Percentiles rank a stretch among this genome's conserved stretches.
These are phyloP conservation scores for Nyctalus aviator DNA, from an alignment of 2,797 vertebrate species.

Conservation along the genomic window DNA sequence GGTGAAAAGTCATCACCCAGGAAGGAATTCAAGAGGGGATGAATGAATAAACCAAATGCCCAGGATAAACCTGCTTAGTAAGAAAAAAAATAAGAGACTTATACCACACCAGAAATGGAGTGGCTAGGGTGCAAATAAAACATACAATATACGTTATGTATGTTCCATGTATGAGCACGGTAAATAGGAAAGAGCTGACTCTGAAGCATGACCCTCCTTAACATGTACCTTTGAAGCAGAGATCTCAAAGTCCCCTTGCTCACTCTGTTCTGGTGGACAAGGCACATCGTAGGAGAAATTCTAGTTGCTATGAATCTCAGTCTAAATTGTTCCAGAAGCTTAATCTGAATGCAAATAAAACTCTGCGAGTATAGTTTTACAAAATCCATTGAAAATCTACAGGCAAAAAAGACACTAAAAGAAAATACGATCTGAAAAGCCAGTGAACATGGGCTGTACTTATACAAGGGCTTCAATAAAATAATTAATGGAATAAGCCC, in stretches of 20 bases:
- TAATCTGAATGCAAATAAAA: not conserved
- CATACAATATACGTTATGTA: not conserved
- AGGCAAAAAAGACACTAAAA: not conserved
- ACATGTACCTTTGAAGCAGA: not conserved
- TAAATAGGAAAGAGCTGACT: not conserved
- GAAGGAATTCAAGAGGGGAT: not conserved
- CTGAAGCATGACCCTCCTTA: not conserved
- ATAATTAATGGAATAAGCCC: not conserved
- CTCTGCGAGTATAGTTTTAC: not conserved
- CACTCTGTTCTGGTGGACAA: not conserved
- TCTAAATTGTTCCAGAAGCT: not conserved
- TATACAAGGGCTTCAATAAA: conserved; percentile 2
- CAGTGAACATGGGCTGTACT: not conserved
- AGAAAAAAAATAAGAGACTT: not conserved
- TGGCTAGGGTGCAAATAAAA: not conserved
- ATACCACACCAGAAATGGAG: not conserved
- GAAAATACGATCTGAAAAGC: conserved; percentile 8
- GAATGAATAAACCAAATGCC: not conserved
- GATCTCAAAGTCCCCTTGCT: not conserved
- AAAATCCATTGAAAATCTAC: not conserved
- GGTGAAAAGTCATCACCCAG: conserved; percentile 15
- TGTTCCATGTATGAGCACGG: not conserved
- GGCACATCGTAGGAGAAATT: not conserved
- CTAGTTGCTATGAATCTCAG: not conserved
- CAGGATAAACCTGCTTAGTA: conserved; percentile 14